Conservation (phyloP, 2,888 invertebrate species). For the Halictus quadricinctus region DNA sequence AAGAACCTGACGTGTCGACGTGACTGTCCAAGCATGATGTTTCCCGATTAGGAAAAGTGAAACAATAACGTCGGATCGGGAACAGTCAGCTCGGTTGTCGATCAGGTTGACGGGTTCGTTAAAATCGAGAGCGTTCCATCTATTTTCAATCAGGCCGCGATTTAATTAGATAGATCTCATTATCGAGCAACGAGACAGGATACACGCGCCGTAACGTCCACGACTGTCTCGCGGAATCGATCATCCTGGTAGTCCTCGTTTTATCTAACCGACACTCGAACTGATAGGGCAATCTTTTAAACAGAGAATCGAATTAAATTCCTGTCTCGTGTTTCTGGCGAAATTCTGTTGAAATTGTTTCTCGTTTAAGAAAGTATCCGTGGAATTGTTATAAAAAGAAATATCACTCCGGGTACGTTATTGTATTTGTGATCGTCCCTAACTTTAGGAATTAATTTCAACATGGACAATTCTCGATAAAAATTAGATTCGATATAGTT, state of each 20-base stretch:
- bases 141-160: conserved; percentile 27
- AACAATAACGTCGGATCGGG: conserved; percentile 21
- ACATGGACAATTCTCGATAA: too few relatives aligned
- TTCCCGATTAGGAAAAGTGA: neutral
- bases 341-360: too few relatives aligned
- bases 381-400: too few relatives aligned
- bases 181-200: conserved; percentile 33
- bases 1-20: neutral
- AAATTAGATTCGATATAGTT: neutral
- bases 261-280: neutral
- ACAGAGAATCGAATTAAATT: too few relatives aligned
- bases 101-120: conserved; percentile 57
- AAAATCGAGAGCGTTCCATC: conserved; percentile 47
- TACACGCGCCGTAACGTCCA: neutral
- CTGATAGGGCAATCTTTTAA: too few relatives aligned
- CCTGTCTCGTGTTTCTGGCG: too few relatives aligned
- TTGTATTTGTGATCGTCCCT: too few relatives aligned
- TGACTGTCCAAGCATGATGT: neutral
- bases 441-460: too few relatives aligned
- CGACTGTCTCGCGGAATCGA: neutral
- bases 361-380: too few relatives aligned
- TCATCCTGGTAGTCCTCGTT: neutral
- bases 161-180: conserved; percentile 65
- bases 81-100: neutral
- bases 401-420: too few relatives aligned